These are phyloP conservation scores for Dastarcus helophoroides DNA, from an alignment of 2,888 invertebrate species.

Conservation along the genomic window DNA sequence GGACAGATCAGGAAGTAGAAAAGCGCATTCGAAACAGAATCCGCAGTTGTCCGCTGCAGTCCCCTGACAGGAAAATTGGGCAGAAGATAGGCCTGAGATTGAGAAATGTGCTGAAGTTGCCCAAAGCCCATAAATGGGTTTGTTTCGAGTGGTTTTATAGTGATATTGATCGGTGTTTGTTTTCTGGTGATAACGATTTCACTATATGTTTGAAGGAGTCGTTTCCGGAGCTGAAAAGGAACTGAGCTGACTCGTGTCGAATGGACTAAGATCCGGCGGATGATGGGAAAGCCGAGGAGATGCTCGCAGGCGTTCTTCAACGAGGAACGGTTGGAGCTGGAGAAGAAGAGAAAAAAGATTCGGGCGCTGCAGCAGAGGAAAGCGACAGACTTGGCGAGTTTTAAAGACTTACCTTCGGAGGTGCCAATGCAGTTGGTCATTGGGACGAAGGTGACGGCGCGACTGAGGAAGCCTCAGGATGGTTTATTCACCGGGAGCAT, in stretches of 20 bases:
- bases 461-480: slow-evolving; percentile 86
- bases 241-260: too few relatives aligned
- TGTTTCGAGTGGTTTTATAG: slow-evolving; percentile 99
- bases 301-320: slow-evolving; percentile 92
- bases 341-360: slow-evolving; percentile 83
- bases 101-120: slow-evolving; percentile 87
- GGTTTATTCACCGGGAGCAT: slow-evolving; percentile 82
- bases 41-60: slow-evolving; percentile 38
- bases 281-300: slow-evolving; percentile 95
- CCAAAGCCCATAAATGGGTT: slow-evolving; percentile 98
- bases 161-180: slow-evolving; percentile 89
- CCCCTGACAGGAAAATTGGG: slow-evolving; percentile 74
- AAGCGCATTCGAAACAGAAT: slow-evolving; percentile 26
- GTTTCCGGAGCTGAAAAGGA: slow-evolving; percentile 85
- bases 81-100: slow-evolving; percentile 82
- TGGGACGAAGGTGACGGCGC: slow-evolving; percentile 87
- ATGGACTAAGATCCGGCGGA: slow-evolving; percentile 88
- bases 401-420: slow-evolving; percentile 85
- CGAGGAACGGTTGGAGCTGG: slow-evolving; percentile 85
- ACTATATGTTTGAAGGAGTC: slow-evolving; percentile 85
- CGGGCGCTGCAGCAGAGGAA: slow-evolving; percentile 88
- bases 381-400: slow-evolving; percentile 58
- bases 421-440: slow-evolving; percentile 90
- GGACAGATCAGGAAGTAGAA: slow-evolving; percentile 20
- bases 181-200: slow-evolving; percentile 94